A percentile compares a stretch with the other conserved stretches of the same genome.
Conservation (phyloP, 2,797 vertebrate species). For the Rousettus madagascariensis region DNA sequence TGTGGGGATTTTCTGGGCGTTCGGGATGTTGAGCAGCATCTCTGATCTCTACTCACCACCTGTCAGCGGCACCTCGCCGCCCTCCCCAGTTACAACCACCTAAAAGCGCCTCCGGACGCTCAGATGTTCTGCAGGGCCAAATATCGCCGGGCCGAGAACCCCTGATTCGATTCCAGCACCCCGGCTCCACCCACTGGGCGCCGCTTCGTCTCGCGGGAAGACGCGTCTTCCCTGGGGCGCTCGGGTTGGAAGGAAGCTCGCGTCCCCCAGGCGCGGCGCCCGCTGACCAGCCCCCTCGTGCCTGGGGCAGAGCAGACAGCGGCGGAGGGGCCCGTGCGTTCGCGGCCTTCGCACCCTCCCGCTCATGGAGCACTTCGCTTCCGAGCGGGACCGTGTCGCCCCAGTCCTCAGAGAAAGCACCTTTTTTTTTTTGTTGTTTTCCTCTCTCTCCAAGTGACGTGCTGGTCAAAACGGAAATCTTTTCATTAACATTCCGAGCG, state of each 20-base stretch:
- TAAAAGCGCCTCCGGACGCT: not conserved
- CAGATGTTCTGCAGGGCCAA: rapidly evolving
- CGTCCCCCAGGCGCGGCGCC: not conserved
- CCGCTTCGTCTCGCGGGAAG: not conserved
- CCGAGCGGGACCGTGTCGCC: not conserved
- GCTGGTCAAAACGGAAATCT: constrained; percentile 9
- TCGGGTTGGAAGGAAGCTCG: not conserved
- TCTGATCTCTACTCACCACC: not conserved
- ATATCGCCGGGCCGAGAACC: not conserved
- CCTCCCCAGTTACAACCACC: not conserved
- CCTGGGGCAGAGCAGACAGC: rapidly evolving
- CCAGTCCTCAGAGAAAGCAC: not conserved
- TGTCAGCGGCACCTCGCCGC: not conserved
- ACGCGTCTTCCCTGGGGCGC: not conserved
- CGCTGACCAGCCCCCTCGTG: not conserved
- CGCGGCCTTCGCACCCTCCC: too few species aligned
- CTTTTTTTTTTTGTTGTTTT: not conserved
- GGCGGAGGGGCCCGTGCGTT: rapidly evolving
- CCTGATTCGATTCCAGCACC: too few species aligned
- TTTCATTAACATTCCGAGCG: constrained; percentile 50
- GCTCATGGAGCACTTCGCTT: too few species aligned
- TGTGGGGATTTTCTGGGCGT: rapidly evolving
- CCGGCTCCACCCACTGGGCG: not conserved
- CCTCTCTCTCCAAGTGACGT: not conserved
- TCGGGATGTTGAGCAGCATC: not conserved